A percentile compares a stretch with the other conserved stretches of the same genome.
phyloP scores from a whole-genome alignment of 1,140 invertebrate genomes.

The Brachionus sp. region DNA sequence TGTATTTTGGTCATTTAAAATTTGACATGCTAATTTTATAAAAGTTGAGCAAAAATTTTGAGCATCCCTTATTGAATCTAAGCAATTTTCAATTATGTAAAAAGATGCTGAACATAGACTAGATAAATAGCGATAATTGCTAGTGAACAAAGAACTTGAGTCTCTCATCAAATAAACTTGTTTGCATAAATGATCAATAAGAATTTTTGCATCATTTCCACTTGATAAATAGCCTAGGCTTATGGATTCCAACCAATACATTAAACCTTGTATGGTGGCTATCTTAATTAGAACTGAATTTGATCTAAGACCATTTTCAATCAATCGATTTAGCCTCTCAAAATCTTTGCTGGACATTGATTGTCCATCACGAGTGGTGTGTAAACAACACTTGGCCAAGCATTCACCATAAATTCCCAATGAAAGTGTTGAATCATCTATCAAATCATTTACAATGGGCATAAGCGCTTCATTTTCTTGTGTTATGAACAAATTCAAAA shows the following conservation, averaged over 20 bases:
- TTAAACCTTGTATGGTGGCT: conserved; percentile 69
- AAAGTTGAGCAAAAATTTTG: conserved; percentile 36
- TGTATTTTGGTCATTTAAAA: conserved; percentile 24
- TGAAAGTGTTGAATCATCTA: neutral
- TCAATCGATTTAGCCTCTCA: conserved; percentile 66
- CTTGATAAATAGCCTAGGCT: conserved; percentile 47
- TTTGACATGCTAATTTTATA: conserved; percentile 34
- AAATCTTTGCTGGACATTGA: conserved; percentile 14
- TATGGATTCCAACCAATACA: conserved; percentile 69
- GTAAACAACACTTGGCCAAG: neutral
- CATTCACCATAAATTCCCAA: conserved; percentile 36
- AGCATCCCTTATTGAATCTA: conserved; percentile 58
- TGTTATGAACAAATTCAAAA: conserved; percentile 12
- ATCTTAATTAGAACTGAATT: conserved; percentile 67
- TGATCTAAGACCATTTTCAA: conserved; percentile 67
- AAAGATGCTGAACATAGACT: conserved; percentile 68
- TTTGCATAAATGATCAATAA: conserved; percentile 49
- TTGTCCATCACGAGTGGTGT: neutral
- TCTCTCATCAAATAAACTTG: conserved; percentile 40
- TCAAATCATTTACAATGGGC: conserved; percentile 23
- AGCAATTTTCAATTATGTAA: conserved; percentile 67
- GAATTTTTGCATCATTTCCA: conserved; percentile 48
- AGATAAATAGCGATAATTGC: conserved; percentile 57
- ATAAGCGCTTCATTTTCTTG: conserved; percentile 13
- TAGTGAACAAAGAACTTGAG: conserved; percentile 66